Base-by-base conservation (phyloP, 1,140 invertebrate species). In the Danaus melanippus region DNA sequence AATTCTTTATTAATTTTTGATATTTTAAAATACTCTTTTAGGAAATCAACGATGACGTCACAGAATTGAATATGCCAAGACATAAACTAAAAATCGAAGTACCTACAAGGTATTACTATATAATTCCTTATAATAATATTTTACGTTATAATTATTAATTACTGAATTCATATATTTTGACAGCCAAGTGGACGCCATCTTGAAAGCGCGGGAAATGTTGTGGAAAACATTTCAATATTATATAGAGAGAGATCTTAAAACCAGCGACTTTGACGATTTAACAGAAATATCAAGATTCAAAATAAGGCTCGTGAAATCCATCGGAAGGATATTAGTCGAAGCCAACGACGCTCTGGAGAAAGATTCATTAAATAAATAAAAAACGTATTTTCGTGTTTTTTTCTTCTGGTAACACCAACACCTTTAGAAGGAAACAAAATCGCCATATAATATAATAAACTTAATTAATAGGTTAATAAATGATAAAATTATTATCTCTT, bases 221-320 rank as follows among this genome's bases (percentile, higher is more conserved):
- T 90, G 89, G 89, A 66, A 61, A 2, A 66, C 89, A n/a, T 76
- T 89, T 7, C 50, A 88, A 5, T 90, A 88, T 62, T 84, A 88
- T 61, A 80, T 90, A 12, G 74, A 88, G 47, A 86, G 86, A 15
- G 70, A 88, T 62, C 60, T 76, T 0, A 64, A 49, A 4, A 60
- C 12, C 6, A 41, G 78, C 2, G 47, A 63, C 1, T 80, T 67
- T 12, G 73, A 78, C 1, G 70, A 79, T 5, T 40, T 71, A 3
- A 58, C 65, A 0, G 50, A 50, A 7, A 61, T 72, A 7, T 66
- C 67, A 7, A 64, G 58, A 42, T 85, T 85, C 44, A 79, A 69
- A 70, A 54, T 66, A 0, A 74, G 62, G 44, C 55, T 85, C 0
- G 50, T 84, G 2, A 85, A 85, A 52, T 53, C 70, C 0, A 54